Evolutionary conservation across 2,888 invertebrate species (phyloP).

Genomic region (Drosophila koepferae): DNA sequence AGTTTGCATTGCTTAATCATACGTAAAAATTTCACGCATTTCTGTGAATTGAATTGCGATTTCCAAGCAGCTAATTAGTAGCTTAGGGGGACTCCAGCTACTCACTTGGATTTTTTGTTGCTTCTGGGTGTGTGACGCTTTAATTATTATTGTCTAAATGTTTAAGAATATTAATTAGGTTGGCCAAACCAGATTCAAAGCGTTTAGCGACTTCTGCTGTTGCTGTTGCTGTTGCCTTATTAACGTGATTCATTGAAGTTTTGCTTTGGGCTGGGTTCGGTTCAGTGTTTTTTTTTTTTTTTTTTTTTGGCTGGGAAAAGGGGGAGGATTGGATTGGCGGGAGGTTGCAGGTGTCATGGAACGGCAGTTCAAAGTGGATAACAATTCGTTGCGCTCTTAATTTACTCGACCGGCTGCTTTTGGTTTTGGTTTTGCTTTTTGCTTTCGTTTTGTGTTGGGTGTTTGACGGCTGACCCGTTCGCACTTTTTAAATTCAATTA

Average conservation of each 20-base stretch:
- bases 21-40: conserved; percentile 30
- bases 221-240: conserved; percentile 33
- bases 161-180: conserved; percentile 66
- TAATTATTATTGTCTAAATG: conserved; percentile 6
- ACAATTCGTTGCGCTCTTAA: conserved; percentile 59
- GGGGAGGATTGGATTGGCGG: neutral
- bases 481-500: conserved; percentile 68
- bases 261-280: neutral
- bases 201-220: conserved; percentile 33
- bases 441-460: conserved; percentile 17
- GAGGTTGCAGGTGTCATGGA: neutral
- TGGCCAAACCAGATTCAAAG: conserved; percentile 58
- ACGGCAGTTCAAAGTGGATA: conserved; percentile 51
- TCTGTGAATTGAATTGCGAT: conserved; percentile 45
- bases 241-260: conserved; percentile 55
- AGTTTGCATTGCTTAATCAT: conserved; percentile 47
- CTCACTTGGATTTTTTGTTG: neutral
- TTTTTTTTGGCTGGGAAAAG: neutral
- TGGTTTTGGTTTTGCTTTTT: neutral
- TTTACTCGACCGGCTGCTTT: conserved; percentile 31
- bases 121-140: conserved; percentile 4
- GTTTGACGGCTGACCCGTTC: conserved; percentile 36
- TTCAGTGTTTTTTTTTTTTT: neutral
- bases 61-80: conserved; percentile 49
- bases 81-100: conserved; percentile 50